A percentile compares a stretch with the other conserved stretches of the same genome.
These are phyloP conservation scores for Magallana ariakensis DNA, from an alignment of 1,140 invertebrate genomes.

Conservation along the genomic window DNA sequence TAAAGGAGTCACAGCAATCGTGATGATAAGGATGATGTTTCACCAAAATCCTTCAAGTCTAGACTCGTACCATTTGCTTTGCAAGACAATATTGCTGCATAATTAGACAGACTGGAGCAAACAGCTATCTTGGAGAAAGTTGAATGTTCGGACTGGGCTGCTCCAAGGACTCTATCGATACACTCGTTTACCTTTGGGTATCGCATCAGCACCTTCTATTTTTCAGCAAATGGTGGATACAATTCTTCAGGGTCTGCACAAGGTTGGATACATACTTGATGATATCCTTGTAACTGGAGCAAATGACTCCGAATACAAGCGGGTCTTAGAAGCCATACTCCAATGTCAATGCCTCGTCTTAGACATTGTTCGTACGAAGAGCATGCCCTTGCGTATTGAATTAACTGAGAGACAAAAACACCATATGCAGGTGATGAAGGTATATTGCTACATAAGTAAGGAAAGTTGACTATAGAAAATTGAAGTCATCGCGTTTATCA, in stretches of 20 bases:
- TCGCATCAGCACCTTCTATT: slow-evolving; percentile 78
- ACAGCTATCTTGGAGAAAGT: slow-evolving; percentile 50
- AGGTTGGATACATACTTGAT: too few species aligned
- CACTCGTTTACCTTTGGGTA: slow-evolving; percentile 49
- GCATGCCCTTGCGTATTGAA: too few species aligned
- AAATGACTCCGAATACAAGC: too few species aligned
- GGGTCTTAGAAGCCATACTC: too few species aligned
- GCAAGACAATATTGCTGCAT: slow-evolving; percentile 69
- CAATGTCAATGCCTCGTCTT: too few species aligned
- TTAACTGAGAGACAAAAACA: too few species aligned
- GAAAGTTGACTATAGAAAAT: too few species aligned
- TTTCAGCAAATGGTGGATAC: slow-evolving; percentile 81
- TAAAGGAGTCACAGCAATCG: not conserved
- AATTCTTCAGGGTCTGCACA: slow-evolving; percentile 65
- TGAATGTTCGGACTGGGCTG: slow-evolving; percentile 29
- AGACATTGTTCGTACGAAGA: too few species aligned
- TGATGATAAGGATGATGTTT: slow-evolving; percentile 26
- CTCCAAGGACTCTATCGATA: slow-evolving; percentile 54
- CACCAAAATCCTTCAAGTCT: slow-evolving; percentile 57
- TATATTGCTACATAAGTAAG: too few species aligned
- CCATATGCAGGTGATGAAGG: too few species aligned
- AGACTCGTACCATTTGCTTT: slow-evolving; percentile 45
- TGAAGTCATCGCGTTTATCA: too few species aligned
- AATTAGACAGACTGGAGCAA: slow-evolving; percentile 71
- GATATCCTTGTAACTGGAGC: too few species aligned